Conservation (phyloP, 2,888 invertebrate genomes). For the Cosmopolites sordidus region DNA sequence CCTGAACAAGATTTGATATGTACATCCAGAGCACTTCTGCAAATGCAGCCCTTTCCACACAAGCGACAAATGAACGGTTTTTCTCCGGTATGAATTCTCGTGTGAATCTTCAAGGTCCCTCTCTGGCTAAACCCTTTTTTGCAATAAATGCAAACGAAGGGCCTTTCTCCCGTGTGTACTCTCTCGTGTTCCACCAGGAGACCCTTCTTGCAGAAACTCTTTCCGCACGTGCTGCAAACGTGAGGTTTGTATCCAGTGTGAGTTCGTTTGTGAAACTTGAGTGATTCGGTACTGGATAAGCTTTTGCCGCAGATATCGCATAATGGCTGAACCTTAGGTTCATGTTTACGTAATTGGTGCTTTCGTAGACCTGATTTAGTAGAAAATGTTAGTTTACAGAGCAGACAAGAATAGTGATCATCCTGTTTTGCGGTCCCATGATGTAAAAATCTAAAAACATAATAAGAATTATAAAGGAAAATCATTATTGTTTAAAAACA, state of each 20-base stretch:
- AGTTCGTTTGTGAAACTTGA: constrained; percentile 39
- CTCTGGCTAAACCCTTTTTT: constrained; percentile 51
- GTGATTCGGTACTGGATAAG: constrained; percentile 37
- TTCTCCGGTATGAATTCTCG: constrained; percentile 43
- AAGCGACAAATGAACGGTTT: constrained; percentile 36
- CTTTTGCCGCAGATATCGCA: constrained; percentile 46
- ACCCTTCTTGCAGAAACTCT: constrained; percentile 50
- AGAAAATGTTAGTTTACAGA: constrained; percentile 31
- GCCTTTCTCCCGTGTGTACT: constrained; percentile 42
- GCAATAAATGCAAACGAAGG: constrained; percentile 48
- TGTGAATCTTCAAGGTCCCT: constrained; percentile 36
- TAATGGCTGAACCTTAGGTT: constrained; percentile 30
- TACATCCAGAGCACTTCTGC: constrained; percentile 32
- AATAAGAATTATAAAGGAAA: too few relatives aligned
- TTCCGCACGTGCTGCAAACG: constrained; percentile 43
- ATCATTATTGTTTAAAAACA: too few relatives aligned
- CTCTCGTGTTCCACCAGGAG: constrained; percentile 39
- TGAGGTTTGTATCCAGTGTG: constrained; percentile 39
- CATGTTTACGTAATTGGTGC: constrained; percentile 34
- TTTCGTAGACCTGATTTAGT: constrained; percentile 32
- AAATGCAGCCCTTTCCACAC: constrained; percentile 34
- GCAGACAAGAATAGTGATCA: constrained; percentile 25
- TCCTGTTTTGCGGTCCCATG: constrained; percentile 19
- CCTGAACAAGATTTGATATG: constrained; percentile 33
- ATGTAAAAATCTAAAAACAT: constrained; percentile 31